These are phyloP conservation scores for Leptosomus discolor DNA, from an alignment of 2,113 vertebrate genomes.

Conservation along the genomic window DNA sequence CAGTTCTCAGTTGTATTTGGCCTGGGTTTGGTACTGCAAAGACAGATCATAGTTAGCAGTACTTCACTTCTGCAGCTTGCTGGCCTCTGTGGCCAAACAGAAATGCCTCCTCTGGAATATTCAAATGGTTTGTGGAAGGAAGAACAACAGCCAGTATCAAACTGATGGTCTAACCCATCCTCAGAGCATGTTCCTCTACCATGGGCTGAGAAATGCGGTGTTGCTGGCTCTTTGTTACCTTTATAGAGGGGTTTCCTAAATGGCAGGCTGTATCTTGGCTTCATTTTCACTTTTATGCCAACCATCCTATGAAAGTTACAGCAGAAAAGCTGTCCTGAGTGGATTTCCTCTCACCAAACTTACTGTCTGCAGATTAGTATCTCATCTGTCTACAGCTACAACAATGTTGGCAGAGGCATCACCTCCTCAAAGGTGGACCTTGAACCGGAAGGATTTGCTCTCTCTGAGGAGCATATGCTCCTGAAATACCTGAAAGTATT, in stretches of 20 bases:
- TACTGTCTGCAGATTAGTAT: not conserved
- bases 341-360: not conserved
- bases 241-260: not conserved
- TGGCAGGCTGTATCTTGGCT: not conserved
- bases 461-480: not conserved
- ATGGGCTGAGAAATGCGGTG: not conserved
- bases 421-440: not conserved
- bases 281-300: not conserved
- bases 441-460: not conserved
- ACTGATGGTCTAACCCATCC: not conserved
- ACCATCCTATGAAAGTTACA: not conserved
- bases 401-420: not conserved
- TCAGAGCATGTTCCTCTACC: not conserved
- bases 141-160: not conserved
- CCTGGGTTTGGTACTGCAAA: not conserved
- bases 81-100: not conserved
- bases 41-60: not conserved
- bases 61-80: not conserved
- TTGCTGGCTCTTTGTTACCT: not conserved
- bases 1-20: not conserved
- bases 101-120: not conserved
- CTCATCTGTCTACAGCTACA: not conserved
- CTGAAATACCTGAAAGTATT: not conserved
- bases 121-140: not conserved
- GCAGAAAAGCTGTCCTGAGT: not conserved